These are phyloP conservation scores for Helicoverpa armigera DNA, from an alignment of 1,140 invertebrate species.

Conservation along the genomic window DNA sequence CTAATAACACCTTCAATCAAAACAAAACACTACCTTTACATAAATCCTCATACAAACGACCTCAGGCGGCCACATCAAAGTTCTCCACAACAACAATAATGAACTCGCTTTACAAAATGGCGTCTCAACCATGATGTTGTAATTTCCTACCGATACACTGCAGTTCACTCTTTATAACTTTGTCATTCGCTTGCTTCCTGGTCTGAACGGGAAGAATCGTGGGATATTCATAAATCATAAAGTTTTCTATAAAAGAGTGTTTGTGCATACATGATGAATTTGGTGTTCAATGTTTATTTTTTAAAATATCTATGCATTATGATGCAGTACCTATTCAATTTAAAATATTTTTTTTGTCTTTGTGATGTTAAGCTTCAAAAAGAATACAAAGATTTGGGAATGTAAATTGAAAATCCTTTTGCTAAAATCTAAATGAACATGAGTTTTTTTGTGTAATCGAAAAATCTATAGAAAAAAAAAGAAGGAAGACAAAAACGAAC, in stretches of 20 bases:
- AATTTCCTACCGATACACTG: constrained; percentile 19
- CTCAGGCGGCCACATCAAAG: neutral
- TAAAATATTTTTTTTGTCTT: too few relatives aligned
- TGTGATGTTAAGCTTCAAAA: too few relatives aligned
- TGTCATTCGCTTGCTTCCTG: constrained; percentile 11
- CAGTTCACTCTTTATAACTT: constrained; percentile 16
- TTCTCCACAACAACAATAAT: neutral
- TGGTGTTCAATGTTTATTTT: neutral
- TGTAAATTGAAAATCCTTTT: too few relatives aligned
- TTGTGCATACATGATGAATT: neutral
- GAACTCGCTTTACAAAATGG: constrained; percentile 3
- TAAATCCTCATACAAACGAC: neutral
- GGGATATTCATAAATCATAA: constrained; percentile 20
- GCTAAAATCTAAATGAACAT: too few relatives aligned
- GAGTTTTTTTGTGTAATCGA: too few relatives aligned
- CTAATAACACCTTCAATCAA: neutral
- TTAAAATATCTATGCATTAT: neutral
- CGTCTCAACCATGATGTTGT: neutral
- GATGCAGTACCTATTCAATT: too few relatives aligned
- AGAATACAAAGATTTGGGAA: too few relatives aligned
- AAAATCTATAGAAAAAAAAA: too few relatives aligned
- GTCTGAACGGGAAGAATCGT: neutral
- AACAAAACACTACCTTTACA: neutral
- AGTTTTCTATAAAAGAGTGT: neutral
- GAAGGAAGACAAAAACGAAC: neutral